A percentile compares a stretch with the other conserved stretches of the same genome.
Conservation (phyloP, 2,113 vertebrate genomes). For the Micronycteris hirsuta region DNA sequence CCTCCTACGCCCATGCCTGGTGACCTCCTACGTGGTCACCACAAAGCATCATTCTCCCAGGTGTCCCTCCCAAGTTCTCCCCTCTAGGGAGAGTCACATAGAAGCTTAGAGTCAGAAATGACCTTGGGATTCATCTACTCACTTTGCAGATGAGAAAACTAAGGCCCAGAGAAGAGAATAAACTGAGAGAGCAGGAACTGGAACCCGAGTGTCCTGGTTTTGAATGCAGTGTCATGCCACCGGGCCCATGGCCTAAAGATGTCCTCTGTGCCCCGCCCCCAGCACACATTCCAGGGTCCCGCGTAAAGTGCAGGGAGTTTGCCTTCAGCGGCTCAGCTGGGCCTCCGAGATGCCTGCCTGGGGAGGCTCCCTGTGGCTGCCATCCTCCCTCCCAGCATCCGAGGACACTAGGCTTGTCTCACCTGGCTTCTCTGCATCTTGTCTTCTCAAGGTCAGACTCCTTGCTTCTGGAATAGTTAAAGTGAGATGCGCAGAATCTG, state of each 20-base stretch:
- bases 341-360: background rate
- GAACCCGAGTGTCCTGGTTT: background rate
- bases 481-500: background rate
- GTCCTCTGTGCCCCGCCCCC: background rate
- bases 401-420: background rate
- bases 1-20: background rate
- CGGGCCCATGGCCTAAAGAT: background rate
- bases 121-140: background rate
- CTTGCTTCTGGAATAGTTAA: background rate
- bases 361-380: background rate
- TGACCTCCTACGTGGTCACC: background rate
- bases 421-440: background rate
- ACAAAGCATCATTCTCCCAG: background rate
- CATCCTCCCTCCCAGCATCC: background rate
- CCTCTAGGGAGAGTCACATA: background rate
- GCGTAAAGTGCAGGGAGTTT: background rate
- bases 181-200: background rate
- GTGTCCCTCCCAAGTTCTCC: background rate
- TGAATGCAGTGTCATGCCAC: background rate
- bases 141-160: slow-evolving; percentile 15
- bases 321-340: background rate
- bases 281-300: background rate
- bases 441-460: background rate
- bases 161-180: background rate
- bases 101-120: background rate